These are phyloP conservation scores for Cyclophora punctaria DNA, from an alignment of 2,888 invertebrate genomes.

Conservation along the genomic window DNA sequence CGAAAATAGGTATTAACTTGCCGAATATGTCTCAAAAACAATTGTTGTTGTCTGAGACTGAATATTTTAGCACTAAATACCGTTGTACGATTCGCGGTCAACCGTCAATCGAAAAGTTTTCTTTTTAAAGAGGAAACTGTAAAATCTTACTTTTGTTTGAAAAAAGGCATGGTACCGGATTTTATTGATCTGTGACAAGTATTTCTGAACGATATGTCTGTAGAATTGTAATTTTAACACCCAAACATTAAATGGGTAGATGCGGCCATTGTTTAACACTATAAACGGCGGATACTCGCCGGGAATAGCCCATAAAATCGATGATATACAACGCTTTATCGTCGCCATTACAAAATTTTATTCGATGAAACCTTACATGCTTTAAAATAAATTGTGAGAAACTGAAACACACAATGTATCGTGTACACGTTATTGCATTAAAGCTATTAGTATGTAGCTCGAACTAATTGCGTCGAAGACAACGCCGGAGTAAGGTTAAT, in stretches of 20 bases:
- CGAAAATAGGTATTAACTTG: no score
- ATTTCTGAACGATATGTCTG: no score
- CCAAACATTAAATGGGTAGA: neutral
- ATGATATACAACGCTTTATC: conserved; percentile 37
- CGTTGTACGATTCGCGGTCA: conserved; percentile 36
- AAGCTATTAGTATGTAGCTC: no score
- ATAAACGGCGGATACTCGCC: conserved; percentile 13
- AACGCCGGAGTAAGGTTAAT: conserved; percentile 45
- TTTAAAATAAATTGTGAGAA: conserved; percentile 7
- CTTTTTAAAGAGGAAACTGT: conserved; percentile 21
- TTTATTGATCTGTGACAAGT: no score
- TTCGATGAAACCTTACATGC: conserved; percentile 32
- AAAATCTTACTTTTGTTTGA: conserved; percentile 10
- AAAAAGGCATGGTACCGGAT: no score
- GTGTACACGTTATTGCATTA: conserved; percentile 53
- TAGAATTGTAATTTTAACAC: no score
- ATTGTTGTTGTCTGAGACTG: conserved; percentile 8
- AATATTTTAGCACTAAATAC: conserved; percentile 27
- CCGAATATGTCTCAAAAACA: conserved; percentile 1
- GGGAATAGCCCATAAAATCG: conserved; percentile 29
- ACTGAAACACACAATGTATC: conserved; percentile 45
- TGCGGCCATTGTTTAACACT: conserved; percentile 10
- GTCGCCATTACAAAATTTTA: conserved; percentile 41
- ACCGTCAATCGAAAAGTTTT: conserved; percentile 29
- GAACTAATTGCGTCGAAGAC: conserved; percentile 8